Evolutionary conservation across 2,888 invertebrate species (phyloP).

Genomic region (Tuberolachnus salignus): DNA sequence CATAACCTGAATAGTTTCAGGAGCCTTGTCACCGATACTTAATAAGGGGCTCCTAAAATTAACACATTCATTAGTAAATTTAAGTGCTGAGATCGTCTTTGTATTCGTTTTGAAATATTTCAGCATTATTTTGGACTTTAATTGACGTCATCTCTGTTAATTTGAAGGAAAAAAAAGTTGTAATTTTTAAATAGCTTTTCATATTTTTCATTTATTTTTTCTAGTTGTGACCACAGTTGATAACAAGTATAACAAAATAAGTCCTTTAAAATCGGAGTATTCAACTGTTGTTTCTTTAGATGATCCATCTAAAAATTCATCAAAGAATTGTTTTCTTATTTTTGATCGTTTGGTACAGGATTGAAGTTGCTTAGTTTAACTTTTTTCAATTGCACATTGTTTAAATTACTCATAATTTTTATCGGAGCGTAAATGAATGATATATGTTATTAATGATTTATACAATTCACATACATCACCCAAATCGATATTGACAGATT

Average conservation of each 20-base stretch:
- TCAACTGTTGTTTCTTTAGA: conserved; percentile 5
- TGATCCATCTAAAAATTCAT: conserved; percentile 6
- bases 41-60: background rate
- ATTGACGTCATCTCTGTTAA: background rate
- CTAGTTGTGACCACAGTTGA: background rate
- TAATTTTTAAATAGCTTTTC: background rate
- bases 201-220: conserved; percentile 21
- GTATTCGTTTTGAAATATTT: conserved; percentile 6
- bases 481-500: conserved; percentile 1
- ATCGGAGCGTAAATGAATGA: conserved; percentile 14
- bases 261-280: background rate
- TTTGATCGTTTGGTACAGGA: conserved; percentile 4
- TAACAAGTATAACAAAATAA: conserved; percentile 1
- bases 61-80: background rate
- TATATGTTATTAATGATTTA: conserved; percentile 16
- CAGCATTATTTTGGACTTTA: background rate
- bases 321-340: conserved; percentile 1
- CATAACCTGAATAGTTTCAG: background rate
- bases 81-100: background rate
- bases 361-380: background rate
- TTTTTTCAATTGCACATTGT: background rate
- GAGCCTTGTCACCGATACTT: too few relatives aligned
- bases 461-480: conserved; percentile 3
- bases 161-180: too few relatives aligned
- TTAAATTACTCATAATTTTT: background rate